Percentiles rank a stretch among this genome's conserved stretches.
These are phyloP conservation scores for Muscina levida DNA, from an alignment of 2,888 invertebrate genomes.

Conservation along the genomic window DNA sequence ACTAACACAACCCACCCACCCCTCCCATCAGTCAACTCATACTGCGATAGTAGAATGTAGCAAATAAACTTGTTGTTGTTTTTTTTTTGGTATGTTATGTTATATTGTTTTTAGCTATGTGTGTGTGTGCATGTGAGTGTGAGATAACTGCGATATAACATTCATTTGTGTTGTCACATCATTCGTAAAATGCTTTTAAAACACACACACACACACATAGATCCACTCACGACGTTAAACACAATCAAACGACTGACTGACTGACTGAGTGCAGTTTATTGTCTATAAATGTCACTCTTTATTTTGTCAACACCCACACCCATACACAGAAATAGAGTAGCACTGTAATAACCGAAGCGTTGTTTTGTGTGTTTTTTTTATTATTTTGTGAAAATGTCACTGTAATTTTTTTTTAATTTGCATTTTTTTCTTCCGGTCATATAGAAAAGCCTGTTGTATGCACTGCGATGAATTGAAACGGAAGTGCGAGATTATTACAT, in stretches of 20 bases:
- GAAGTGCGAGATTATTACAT: conserved; percentile 44
- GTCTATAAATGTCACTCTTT: conserved; percentile 40
- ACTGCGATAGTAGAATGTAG: too few species aligned
- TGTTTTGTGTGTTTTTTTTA: too few species aligned
- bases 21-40: too few species aligned
- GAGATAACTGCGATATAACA: conserved; percentile 35
- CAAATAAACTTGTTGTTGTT: too few species aligned
- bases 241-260: conserved; percentile 15
- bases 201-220: conserved; percentile 17
- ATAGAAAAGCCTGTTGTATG: conserved; percentile 5
- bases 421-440: conserved; percentile 1
- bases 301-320: background rate
- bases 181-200: conserved; percentile 55
- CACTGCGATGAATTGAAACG: conserved; percentile 35
- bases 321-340: too few species aligned
- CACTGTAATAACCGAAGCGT: too few species aligned
- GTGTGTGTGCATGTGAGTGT: background rate
- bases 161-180: conserved; percentile 63
- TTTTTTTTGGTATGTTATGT: too few species aligned
- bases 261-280: conserved; percentile 37
- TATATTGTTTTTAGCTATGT: background rate
- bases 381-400: background rate
- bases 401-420: background rate
- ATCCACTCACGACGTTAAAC: background rate
- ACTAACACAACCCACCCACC: background rate